Evolutionary conservation across 2,113 vertebrate species (phyloP).

Genomic region (Eulacestoma nigropectus): DNA sequence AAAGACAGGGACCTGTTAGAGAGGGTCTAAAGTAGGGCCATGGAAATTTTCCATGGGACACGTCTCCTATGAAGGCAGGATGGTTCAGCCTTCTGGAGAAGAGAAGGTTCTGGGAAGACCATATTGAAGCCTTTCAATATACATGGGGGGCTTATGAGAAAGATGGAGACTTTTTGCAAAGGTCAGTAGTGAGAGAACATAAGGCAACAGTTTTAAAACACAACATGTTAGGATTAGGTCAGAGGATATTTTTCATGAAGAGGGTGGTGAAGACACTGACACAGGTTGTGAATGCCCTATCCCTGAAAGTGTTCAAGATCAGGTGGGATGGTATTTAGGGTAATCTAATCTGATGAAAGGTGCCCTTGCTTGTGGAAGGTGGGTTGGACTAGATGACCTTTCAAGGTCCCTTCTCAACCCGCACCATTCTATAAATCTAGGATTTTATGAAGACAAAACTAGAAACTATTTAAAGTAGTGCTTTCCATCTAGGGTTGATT

Average conservation of each 20-base stretch:
- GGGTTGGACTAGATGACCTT: background rate
- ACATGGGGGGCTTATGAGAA: background rate
- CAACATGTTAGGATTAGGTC: background rate
- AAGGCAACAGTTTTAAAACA: background rate
- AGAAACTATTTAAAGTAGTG: background rate
- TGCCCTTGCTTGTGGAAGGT: accelerated
- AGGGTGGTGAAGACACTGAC: background rate
- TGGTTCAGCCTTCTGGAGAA: background rate
- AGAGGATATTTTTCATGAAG: background rate
- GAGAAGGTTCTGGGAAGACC: background rate
- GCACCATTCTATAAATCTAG: background rate
- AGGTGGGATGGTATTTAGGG: background rate
- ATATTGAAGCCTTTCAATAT: background rate
- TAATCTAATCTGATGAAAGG: background rate
- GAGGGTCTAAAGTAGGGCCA: background rate
- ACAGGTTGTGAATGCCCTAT: background rate
- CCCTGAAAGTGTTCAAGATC: background rate
- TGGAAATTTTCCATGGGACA: background rate
- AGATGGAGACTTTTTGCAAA: background rate
- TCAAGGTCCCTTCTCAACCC: background rate
- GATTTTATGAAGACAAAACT: background rate
- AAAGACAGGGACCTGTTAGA: background rate
- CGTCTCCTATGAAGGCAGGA: background rate
- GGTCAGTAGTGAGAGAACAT: background rate
- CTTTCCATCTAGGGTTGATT: background rate